phyloP scores from a whole-genome alignment of 2,113 vertebrate genomes.

The Aspiorhynchus laticeps region DNA sequence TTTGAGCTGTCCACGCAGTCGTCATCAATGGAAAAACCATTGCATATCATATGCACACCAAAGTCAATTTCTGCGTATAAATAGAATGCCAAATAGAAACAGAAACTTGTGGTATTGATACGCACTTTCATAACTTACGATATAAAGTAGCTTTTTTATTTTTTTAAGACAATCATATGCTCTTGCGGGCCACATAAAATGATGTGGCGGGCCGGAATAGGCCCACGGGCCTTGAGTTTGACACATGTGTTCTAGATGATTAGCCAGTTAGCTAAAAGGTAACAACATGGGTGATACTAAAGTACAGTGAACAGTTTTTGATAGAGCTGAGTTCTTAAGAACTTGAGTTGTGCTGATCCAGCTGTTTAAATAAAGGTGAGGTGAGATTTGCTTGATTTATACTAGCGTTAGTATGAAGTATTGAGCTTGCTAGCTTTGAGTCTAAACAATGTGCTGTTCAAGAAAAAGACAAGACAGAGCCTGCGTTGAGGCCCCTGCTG shows the following conservation, averaged over 20 bases:
- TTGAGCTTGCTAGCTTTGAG: conserved; percentile 45
- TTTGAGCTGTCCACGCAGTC: no score
- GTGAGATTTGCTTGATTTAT: conserved; percentile 66
- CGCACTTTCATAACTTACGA: no score
- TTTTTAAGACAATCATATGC: no score
- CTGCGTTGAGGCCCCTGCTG: conserved; percentile 61
- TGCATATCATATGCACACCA: no score
- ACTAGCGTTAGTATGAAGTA: conserved; percentile 52
- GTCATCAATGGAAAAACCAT: no score
- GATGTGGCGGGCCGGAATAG: no score
- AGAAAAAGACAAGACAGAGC: conserved; percentile 67
- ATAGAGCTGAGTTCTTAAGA: not conserved
- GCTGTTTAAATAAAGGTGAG: conserved; percentile 68
- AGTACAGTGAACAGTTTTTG: not conserved
- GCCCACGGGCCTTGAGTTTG: no score
- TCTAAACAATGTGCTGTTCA: conserved; percentile 71
- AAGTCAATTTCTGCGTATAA: no score
- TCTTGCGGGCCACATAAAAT: no score
- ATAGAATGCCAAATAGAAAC: no score
- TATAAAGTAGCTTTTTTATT: no score
- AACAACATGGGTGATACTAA: not conserved
- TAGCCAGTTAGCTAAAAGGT: not conserved
- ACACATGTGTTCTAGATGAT: not conserved
- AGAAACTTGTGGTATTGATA: no score
- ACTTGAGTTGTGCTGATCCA: conserved; percentile 52